phyloP scores from a whole-genome alignment of 2,888 invertebrate species.

The Mesochorus sp. region DNA sequence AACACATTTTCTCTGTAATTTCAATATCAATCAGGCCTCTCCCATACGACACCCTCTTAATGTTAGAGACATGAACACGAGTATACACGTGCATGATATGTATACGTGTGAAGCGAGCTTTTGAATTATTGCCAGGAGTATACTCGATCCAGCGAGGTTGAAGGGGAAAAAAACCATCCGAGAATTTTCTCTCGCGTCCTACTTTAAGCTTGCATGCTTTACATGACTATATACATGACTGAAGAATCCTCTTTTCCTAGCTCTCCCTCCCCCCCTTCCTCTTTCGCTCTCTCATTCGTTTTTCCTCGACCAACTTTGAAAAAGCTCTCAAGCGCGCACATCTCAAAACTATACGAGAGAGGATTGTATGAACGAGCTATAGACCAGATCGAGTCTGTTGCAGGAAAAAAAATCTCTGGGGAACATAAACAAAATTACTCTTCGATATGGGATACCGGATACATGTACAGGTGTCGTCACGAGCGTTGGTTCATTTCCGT shows the following conservation, averaged over 20 bases:
- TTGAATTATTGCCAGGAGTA: conserved; percentile 48
- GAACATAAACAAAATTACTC: conserved; percentile 65
- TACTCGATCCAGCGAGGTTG: conserved; percentile 6
- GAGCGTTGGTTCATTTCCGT: not conserved
- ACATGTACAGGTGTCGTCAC: conserved; percentile 31
- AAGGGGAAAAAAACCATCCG: conserved; percentile 6
- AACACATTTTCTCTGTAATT: conserved; percentile 38
- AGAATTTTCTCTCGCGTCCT: conserved; percentile 36
- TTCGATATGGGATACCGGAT: conserved; percentile 51
- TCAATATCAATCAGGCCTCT: conserved; percentile 41
- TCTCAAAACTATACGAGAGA: conserved; percentile 13
- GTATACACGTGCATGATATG: not conserved
- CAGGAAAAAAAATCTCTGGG: conserved; percentile 37
- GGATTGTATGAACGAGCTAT: conserved; percentile 1
- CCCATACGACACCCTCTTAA: not conserved
- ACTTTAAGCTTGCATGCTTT: conserved; percentile 10
- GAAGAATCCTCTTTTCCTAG: conserved; percentile 33
- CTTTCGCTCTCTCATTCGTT: conserved; percentile 13
- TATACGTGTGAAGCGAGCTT: conserved; percentile 22
- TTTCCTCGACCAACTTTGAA: conserved; percentile 33
- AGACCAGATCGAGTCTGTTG: not conserved
- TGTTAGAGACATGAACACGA: not conserved
- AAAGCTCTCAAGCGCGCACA: conserved; percentile 43
- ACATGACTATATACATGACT: not conserved
- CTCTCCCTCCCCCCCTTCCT: not conserved